Evolutionary conservation across 1,140 invertebrate species (phyloP).

Genomic region (Drosophila watanabei): DNA sequence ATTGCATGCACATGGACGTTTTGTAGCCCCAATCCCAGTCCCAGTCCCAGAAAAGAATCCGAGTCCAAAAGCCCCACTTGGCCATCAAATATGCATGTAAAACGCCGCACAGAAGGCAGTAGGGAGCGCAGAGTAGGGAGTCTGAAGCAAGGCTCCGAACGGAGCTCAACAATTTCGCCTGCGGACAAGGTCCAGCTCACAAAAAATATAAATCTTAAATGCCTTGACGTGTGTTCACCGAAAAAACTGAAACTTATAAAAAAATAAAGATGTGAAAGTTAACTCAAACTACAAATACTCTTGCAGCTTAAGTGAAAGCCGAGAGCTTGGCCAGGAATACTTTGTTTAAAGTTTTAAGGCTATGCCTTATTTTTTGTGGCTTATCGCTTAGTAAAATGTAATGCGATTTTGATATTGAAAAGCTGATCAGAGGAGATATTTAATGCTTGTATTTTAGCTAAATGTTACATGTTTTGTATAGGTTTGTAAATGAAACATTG

Average conservation of each 20-base stretch:
- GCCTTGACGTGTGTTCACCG: constrained; percentile 73
- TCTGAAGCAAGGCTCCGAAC: neutral
- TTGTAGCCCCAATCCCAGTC: constrained; percentile 13
- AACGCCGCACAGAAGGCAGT: constrained; percentile 38
- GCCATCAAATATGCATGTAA: constrained; percentile 60
- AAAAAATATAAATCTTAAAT: constrained; percentile 71
- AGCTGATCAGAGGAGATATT: neutral
- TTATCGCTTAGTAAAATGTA: neutral
- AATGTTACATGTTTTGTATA: neutral
- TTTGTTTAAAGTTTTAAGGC: neutral
- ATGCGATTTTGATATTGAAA: constrained; percentile 5
- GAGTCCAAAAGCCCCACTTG: constrained; percentile 6
- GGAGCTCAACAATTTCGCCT: constrained; percentile 50
- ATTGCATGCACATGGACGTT: constrained; percentile 45
- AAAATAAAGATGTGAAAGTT: constrained; percentile 37
- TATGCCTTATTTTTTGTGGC: neutral
- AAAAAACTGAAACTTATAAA: constrained; percentile 52
- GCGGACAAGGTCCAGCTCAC: constrained; percentile 8
- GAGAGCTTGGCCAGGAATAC: constrained; percentile 4
- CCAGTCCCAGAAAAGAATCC: neutral
- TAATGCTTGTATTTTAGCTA: neutral
- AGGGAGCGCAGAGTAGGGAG: constrained; percentile 1
- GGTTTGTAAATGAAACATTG: neutral
- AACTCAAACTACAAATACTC: constrained; percentile 18
- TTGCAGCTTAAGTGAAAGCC: constrained; percentile 24